Evolutionary conservation across 2,888 invertebrate genomes (phyloP), one percentile per base, ranked within the genome.

Genomic region (Tillus elongatus): DNA sequence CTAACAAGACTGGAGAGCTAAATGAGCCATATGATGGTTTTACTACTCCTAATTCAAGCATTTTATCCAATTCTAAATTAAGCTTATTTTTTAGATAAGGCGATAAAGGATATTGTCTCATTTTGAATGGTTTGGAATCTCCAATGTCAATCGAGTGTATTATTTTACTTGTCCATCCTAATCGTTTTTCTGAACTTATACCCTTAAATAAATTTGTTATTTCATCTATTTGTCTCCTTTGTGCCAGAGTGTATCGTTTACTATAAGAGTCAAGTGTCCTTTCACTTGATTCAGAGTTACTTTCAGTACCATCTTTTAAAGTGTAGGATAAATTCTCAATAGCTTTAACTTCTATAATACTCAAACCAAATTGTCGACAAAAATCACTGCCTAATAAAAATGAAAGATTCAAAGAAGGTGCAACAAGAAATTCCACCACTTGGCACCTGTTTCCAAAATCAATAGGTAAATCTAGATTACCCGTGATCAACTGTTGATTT

Each of bases 1-100:
- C 47, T 11, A 53, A 35, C 0, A 52, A 27, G 2, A 52, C 47
- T 0, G 51, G 50, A 3, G 48, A 50, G 27, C 40, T 41, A 46
- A 49, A 54, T 2, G 46, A 45, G 24, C 40, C 39, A 6, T 37
- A n/a, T 4, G 40, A 42, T 9, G 42, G 42, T 30, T 40, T 37
- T 8, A 40, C 33, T 13, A 44, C 42, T 28, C 38, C 38, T 19
- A 35, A 16, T 9, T 29, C 19, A 14, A 44, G 15, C 40, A 44
- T 44, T 27, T 40, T 31, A 16, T 42, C 40, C 12, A 44, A 13
- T 13, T 42, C 35, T n/a, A 33, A 27, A 13, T 43, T 42, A 8
- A 44, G n/a, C 16, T 12, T 35, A 30, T 32, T 42, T 30, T 19
- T 16, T 24, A 26, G 39, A 27, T 37, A 37, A 4, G 37, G 40